Conservation (phyloP, 2,797 vertebrate species). For the Corythornis leucogaster region DNA sequence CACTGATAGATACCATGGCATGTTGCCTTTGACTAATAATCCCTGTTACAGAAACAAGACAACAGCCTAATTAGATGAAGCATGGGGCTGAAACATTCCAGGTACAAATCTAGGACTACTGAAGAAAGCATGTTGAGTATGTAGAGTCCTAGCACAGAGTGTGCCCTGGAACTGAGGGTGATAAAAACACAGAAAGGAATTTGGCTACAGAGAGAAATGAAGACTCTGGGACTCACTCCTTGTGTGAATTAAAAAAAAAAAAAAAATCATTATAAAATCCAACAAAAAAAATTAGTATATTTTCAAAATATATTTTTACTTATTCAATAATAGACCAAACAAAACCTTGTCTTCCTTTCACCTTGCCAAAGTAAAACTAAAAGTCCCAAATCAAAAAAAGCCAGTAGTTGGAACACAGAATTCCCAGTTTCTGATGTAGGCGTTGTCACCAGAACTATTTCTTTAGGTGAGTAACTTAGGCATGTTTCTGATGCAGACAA, state of each 20-base stretch:
- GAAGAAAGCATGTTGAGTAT: background rate
- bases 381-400: background rate
- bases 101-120: background rate
- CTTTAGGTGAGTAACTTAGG: background rate
- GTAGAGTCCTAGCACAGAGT: background rate
- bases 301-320: background rate
- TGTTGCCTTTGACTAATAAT: background rate
- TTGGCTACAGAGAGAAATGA: background rate
- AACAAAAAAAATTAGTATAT: background rate
- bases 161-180: background rate
- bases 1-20: background rate
- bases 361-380: background rate
- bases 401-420: background rate
- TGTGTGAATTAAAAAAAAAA: background rate
- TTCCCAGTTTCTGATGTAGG: background rate
- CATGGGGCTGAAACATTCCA: background rate
- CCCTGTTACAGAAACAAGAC: background rate
- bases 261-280: too few species aligned
- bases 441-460: background rate
- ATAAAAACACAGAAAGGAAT: background rate
- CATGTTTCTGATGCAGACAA: background rate
- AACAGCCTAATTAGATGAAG: background rate
- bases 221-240: background rate
- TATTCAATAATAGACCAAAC: background rate
- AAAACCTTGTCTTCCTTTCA: background rate